Percentiles rank a stretch among this genome's conserved stretches.
Evolutionary conservation across 1,140 invertebrate genomes (phyloP).

Genomic region (Drosophila guanche): DNA sequence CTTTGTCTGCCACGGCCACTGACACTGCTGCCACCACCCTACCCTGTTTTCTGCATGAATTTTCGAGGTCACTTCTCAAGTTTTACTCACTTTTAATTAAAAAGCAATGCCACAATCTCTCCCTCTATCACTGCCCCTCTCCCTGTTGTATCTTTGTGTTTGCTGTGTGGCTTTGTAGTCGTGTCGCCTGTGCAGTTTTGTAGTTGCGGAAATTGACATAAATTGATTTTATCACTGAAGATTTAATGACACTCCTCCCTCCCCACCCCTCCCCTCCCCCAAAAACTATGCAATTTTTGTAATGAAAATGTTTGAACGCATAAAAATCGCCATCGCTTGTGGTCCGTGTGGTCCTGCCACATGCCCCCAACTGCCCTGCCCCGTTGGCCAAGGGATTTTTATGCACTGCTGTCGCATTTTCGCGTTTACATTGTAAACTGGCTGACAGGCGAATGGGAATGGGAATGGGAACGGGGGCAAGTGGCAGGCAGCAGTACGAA

Average conservation of each 20-base stretch:
- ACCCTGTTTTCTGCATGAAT: slow-evolving; percentile 49
- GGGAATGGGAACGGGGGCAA: neutral
- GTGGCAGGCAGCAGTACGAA: slow-evolving; percentile 2
- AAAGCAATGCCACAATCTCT: slow-evolving; percentile 63
- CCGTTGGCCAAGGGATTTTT: slow-evolving; percentile 69
- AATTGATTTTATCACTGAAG: slow-evolving; percentile 80
- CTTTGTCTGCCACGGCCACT: slow-evolving; percentile 32
- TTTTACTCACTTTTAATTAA: slow-evolving; percentile 78
- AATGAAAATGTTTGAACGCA: slow-evolving; percentile 82
- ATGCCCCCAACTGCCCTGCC: neutral
- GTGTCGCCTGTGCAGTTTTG: slow-evolving; percentile 17
- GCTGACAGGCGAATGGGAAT: slow-evolving; percentile 57
- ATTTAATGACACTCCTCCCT: slow-evolving; percentile 63
- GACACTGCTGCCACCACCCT: slow-evolving; percentile 27
- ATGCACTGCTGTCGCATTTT: slow-evolving; percentile 80
- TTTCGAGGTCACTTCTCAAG: slow-evolving; percentile 62
- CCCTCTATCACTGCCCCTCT: neutral
- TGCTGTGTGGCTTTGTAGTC: slow-evolving; percentile 15
- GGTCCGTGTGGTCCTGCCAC: no score
- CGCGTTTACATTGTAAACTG: slow-evolving; percentile 81
- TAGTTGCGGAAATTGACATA: slow-evolving; percentile 76
- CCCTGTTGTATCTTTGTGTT: slow-evolving; percentile 38
- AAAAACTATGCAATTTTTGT: slow-evolving; percentile 76
- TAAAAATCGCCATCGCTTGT: slow-evolving; percentile 70
- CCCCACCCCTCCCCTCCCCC: neutral